Evolutionary conservation across 2,888 invertebrate species (phyloP), one percentile per base, ranked within the genome.

Genomic region (Archips crataeganus): DNA sequence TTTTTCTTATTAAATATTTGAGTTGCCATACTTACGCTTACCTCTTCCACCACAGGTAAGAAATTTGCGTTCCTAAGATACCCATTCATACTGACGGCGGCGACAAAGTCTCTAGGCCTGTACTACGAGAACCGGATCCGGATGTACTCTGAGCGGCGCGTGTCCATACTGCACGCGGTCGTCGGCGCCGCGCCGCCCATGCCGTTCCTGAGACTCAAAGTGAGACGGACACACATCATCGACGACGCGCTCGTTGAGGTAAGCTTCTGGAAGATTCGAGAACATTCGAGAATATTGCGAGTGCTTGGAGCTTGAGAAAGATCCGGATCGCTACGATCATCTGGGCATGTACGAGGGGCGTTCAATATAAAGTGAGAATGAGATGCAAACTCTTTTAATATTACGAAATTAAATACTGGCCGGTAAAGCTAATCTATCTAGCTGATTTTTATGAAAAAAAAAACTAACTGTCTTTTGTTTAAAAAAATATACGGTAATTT

Each of bases 111-210:
- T 3, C 95, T 98, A 79, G 98, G 98, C 0, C 94, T 99, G 77
- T 99, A 98, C 93, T 98, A 98, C 87, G 99, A 99, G 92, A 99
- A 98, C 90, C 96, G 98, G 72, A 98, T 99, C 89, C 96, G 98
- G 71, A 99, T 99, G 99, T 98, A 98, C 90, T 98, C 97, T 76
- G 98, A 99, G 91, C 95, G 99, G 65, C 95, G 98, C 79, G 96
- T 98, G 85, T 98, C 98, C 82, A 94, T 98, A 80, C 94, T 98
- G 79, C 97, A 98, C 84, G 97, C 97, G 23, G 96, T 98, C 60
- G 96, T 98, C 69, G 98, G 98, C 15, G 97, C 97, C 70, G 96
- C 97, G 80, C 96, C 97, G 63, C 96, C 97, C 0, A 97, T 97
- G 94, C 98, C 98, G 34, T 98, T 98, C 93, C 96, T 99, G 54